A percentile compares a stretch with the other conserved stretches of the same genome.
Evolutionary conservation across 1,140 invertebrate genomes (phyloP).

Genomic region (Euwallacea similis): DNA sequence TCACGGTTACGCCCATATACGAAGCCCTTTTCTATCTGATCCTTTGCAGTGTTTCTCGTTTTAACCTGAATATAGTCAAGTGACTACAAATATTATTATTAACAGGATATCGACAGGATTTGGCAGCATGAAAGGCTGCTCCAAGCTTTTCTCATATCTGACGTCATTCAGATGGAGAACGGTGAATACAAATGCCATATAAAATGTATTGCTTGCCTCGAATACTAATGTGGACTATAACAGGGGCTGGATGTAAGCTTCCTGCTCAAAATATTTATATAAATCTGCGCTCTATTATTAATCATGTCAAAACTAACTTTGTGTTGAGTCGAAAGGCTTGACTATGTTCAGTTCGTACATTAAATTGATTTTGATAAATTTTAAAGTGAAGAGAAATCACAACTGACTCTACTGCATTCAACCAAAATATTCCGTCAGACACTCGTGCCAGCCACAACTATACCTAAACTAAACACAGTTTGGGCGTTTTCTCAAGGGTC

Average conservation of each 20-base stretch:
- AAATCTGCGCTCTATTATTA: too few relatives aligned
- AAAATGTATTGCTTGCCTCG: neutral
- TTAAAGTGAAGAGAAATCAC: constrained; percentile 7
- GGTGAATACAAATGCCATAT: constrained; percentile 1
- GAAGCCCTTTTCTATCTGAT: neutral
- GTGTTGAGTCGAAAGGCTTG: too few relatives aligned
- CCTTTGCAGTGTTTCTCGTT: too few relatives aligned
- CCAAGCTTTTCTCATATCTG: too few relatives aligned
- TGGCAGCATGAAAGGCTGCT: too few relatives aligned
- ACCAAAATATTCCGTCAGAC: constrained; percentile 13
- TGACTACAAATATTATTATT: too few relatives aligned
- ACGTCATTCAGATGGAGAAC: neutral
- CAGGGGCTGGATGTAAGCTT: too few relatives aligned
- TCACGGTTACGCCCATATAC: constrained; percentile 18
- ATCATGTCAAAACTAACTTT: neutral
- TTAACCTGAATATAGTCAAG: too few relatives aligned
- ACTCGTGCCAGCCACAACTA: constrained; percentile 28
- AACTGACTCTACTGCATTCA: constrained; percentile 30
- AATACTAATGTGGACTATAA: neutral
- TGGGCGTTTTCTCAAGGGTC: neutral
- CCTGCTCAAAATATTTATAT: too few relatives aligned
- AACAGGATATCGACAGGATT: too few relatives aligned
- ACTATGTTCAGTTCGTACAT: too few relatives aligned
- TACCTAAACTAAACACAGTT: constrained; percentile 5
- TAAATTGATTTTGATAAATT: too few relatives aligned